Conservation (phyloP, 2,888 invertebrate species). For the Baronia brevicornis region DNA sequence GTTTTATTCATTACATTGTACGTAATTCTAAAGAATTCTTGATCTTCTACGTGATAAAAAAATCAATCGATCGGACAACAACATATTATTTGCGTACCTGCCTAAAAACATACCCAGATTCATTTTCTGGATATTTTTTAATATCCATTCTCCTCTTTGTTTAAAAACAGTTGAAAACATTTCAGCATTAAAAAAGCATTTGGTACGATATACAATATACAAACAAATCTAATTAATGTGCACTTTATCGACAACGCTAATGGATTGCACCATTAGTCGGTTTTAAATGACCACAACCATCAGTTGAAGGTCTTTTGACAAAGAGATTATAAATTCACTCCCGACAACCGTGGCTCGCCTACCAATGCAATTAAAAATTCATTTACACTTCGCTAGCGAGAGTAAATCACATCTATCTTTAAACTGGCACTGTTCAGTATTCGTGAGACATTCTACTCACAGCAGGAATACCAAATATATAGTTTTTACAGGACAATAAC, state of each 20-base stretch:
- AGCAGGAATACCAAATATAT: neutral
- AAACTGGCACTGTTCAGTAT: constrained; percentile 1
- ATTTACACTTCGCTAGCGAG: constrained; percentile 1
- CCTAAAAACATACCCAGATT: no score
- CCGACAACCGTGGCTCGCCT: neutral
- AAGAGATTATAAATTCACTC: constrained; percentile 4
- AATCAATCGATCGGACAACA: no score
- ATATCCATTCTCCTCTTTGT: no score
- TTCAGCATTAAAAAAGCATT: no score
- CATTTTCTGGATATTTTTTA: no score
- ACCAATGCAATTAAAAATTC: constrained; percentile 10
- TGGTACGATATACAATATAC: no score
- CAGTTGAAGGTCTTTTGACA: constrained; percentile 4
- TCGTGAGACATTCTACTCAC: neutral
- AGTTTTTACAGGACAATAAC: neutral
- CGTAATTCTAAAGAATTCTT: no score
- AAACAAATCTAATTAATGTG: constrained; percentile 5
- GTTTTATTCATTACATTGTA: no score
- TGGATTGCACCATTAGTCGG: constrained; percentile 4
- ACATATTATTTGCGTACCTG: no score
- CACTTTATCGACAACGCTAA: constrained; percentile 2
- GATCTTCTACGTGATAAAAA: no score
- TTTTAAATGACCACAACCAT: constrained; percentile 3
- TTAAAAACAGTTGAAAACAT: no score
- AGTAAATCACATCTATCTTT: constrained; percentile 4